Percentiles rank a stretch among this genome's conserved stretches.
Evolutionary conservation across 2,888 invertebrate genomes (phyloP).

Genomic region (Fragum sueziense): DNA sequence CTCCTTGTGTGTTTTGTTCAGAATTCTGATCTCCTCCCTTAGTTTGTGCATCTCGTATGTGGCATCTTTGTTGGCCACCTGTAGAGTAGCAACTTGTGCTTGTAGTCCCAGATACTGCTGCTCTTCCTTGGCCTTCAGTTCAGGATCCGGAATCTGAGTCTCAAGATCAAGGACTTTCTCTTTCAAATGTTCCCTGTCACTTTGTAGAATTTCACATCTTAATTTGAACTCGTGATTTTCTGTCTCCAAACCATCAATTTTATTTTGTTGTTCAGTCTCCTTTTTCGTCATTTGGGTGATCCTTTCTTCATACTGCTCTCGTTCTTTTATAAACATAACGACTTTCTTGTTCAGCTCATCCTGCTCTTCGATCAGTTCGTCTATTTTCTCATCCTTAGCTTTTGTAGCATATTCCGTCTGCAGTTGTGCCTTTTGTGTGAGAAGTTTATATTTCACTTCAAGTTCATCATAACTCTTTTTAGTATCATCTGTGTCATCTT

Average conservation of each 20-base stretch:
- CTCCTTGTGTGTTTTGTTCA: slow-evolving; percentile 46
- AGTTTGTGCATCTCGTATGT: slow-evolving; percentile 42
- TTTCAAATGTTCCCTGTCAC: slow-evolving; percentile 52
- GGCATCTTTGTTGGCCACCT: slow-evolving; percentile 56
- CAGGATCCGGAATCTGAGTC: slow-evolving; percentile 49
- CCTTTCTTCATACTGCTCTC: slow-evolving; percentile 55
- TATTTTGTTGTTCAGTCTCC: slow-evolving; percentile 51
- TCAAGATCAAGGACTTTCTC: slow-evolving; percentile 48
- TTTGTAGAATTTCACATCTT: slow-evolving; percentile 55
- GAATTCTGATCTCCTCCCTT: slow-evolving; percentile 42
- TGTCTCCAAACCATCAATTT: slow-evolving; percentile 38
- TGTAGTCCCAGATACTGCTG: slow-evolving; percentile 52
- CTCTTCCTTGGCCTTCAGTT: slow-evolving; percentile 57
- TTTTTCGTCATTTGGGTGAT: slow-evolving; percentile 53
- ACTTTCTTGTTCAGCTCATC: slow-evolving; percentile 44
- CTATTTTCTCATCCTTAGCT: slow-evolving; percentile 54
- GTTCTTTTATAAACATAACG: slow-evolving; percentile 55
- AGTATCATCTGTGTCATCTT: slow-evolving; percentile 45
- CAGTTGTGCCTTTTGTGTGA: slow-evolving; percentile 55
- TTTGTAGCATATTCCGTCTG: slow-evolving; percentile 51
- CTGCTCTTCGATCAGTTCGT: slow-evolving; percentile 46
- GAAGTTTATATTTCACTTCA: slow-evolving; percentile 44
- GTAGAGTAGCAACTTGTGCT: slow-evolving; percentile 49
- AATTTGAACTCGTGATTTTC: slow-evolving; percentile 53
- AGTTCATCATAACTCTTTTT: slow-evolving; percentile 48